Conservation (phyloP, 1,140 invertebrate species). For the Thaumatotibia leucotreta region DNA sequence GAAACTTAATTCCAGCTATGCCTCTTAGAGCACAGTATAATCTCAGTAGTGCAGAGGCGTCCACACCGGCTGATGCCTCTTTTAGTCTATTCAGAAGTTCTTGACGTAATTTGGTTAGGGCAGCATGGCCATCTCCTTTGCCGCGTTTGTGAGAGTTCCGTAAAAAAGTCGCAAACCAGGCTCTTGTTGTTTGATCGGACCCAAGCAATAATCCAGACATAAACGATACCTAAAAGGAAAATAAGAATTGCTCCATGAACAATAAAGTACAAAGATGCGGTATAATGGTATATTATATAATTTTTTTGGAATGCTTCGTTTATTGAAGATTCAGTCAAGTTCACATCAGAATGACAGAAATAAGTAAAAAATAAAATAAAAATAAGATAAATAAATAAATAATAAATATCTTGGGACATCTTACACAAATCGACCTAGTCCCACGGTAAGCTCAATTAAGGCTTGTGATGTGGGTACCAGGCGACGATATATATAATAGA, state of each 20-base stretch:
- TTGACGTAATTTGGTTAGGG: constrained; percentile 86
- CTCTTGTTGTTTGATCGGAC: constrained; percentile 91
- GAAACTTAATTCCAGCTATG: constrained; percentile 93
- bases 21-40: constrained; percentile 95
- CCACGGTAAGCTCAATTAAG: no score
- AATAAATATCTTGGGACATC: no score
- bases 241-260: constrained; percentile 1
- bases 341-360: no score
- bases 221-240: constrained; percentile 84
- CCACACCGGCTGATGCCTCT: constrained; percentile 60
- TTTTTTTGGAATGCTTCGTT: constrained; percentile 83
- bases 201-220: constrained; percentile 93
- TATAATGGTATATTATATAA: no score
- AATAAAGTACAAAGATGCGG: no score
- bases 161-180: constrained; percentile 95
- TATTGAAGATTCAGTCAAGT: constrained; percentile 76
- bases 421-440: no score
- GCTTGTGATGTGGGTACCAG: no score
- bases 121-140: constrained; percentile 85
- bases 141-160: constrained; percentile 91
- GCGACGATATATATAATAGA: no score
- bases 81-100: constrained; percentile 84
- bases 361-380: no score
- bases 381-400: no score
- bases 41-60: constrained; percentile 72